Conservation (phyloP, 2,888 invertebrate species). For the Tetropium fuscum region DNA sequence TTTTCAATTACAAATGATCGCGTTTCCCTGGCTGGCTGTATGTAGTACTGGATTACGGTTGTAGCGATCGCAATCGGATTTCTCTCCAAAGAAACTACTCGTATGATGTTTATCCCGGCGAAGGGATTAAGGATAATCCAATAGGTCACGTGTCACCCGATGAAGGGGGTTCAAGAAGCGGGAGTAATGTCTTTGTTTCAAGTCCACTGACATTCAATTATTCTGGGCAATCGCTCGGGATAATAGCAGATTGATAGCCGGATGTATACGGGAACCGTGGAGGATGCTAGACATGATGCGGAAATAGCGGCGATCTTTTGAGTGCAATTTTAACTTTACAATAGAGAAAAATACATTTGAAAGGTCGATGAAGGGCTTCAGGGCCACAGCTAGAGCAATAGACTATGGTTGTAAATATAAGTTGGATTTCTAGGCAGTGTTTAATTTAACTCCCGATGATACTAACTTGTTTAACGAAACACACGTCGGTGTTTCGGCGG, state of each 20-base stretch:
- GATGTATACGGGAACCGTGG: slow-evolving; percentile 30
- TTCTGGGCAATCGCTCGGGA: slow-evolving; percentile 65
- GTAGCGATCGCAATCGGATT: not conserved
- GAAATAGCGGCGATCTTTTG: slow-evolving; percentile 1
- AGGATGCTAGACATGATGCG: not conserved
- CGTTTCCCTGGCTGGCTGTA: not conserved
- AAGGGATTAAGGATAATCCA: slow-evolving; percentile 57
- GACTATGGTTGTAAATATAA: too few species aligned
- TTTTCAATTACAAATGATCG: not conserved
- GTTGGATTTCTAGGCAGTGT: too few species aligned
- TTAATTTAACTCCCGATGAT: too few species aligned
- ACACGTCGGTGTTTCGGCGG: too few species aligned
- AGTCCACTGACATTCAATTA: slow-evolving; percentile 67
- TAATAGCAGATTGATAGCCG: slow-evolving; percentile 63
- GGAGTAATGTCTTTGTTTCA: slow-evolving; percentile 67
- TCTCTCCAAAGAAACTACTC: slow-evolving; percentile 12
- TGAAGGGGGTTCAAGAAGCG: slow-evolving; percentile 60
- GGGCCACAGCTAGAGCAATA: too few species aligned
- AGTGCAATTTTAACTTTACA: too few species aligned
- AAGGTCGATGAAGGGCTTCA: too few species aligned
- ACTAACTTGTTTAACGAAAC: too few species aligned
- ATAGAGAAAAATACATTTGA: too few species aligned
- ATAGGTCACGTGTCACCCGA: slow-evolving; percentile 59
- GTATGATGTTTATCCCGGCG: slow-evolving; percentile 8
- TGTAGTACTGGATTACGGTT: not conserved